These are phyloP conservation scores for Lynx canadensis DNA, from an alignment of 2,113 vertebrate species.

Conservation along the genomic window DNA sequence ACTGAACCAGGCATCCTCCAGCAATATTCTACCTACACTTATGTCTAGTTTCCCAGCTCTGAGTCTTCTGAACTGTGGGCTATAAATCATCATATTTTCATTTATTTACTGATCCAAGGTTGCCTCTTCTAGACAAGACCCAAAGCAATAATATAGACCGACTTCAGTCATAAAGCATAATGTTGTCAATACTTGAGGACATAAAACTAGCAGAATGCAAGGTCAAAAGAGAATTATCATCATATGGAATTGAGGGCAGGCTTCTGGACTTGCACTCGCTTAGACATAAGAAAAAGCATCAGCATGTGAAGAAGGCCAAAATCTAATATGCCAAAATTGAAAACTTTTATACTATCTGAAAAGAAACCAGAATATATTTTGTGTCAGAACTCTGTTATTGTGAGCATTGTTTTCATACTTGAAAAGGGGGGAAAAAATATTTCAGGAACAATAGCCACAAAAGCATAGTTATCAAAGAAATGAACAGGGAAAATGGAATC, in stretches of 20 bases:
- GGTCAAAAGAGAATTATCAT: slow-evolving; percentile 35
- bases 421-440: background rate
- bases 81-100: slow-evolving; percentile 34
- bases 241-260: background rate
- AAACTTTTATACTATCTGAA: background rate
- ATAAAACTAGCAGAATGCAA: slow-evolving; percentile 35
- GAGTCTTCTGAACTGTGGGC: background rate
- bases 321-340: background rate
- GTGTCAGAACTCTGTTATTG: background rate
- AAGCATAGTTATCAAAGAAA: slow-evolving; percentile 27
- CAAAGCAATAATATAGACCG: background rate
- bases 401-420: slow-evolving; percentile 1
- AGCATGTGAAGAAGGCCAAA: background rate
- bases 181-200: background rate
- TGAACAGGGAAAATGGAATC: background rate
- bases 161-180: slow-evolving; percentile 4
- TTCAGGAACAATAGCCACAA: background rate
- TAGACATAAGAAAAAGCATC: background rate
- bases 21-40: background rate
- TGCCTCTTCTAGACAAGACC: slow-evolving; percentile 1
- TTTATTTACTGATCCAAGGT: slow-evolving; percentile 27
- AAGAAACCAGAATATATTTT: background rate
- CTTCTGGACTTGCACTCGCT: background rate
- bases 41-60: background rate
- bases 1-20: background rate